These are phyloP conservation scores for Falcunculus frontatus DNA, from an alignment of 2,113 vertebrate genomes.

Conservation along the genomic window DNA sequence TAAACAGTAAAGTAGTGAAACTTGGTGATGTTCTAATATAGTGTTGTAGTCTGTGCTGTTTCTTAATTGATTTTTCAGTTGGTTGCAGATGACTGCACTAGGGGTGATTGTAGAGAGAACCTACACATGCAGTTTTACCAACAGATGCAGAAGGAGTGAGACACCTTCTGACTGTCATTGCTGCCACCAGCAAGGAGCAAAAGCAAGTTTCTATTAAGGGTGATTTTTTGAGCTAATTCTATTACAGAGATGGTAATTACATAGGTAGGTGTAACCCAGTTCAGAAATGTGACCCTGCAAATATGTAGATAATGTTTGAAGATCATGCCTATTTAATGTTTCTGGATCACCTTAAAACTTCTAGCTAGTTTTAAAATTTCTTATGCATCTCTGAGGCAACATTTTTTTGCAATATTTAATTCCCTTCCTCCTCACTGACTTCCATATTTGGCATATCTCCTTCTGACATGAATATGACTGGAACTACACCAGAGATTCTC, in stretches of 20 bases:
- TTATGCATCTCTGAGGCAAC: neutral
- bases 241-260: neutral
- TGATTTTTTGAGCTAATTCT: neutral
- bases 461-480: neutral
- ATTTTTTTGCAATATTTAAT: neutral
- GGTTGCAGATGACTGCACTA: constrained; percentile 1
- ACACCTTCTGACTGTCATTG: constrained; percentile 67
- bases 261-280: neutral
- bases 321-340: neutral
- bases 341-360: neutral
- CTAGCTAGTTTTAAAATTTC: neutral
- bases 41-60: neutral
- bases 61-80: constrained; percentile 20
- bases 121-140: constrained; percentile 74
- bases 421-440: neutral
- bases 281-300: neutral
- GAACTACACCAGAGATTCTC: neutral
- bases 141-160: constrained; percentile 72
- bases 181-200: constrained; percentile 73
- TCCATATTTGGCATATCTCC: neutral
- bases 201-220: constrained; percentile 54
- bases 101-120: constrained; percentile 42
- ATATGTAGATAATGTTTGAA: neutral
- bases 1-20: neutral
- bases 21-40: neutral